Percentiles rank a stretch among this genome's conserved stretches.
Evolutionary conservation across 2,888 invertebrate genomes (phyloP).

Genomic region (Xylota sylvarum): DNA sequence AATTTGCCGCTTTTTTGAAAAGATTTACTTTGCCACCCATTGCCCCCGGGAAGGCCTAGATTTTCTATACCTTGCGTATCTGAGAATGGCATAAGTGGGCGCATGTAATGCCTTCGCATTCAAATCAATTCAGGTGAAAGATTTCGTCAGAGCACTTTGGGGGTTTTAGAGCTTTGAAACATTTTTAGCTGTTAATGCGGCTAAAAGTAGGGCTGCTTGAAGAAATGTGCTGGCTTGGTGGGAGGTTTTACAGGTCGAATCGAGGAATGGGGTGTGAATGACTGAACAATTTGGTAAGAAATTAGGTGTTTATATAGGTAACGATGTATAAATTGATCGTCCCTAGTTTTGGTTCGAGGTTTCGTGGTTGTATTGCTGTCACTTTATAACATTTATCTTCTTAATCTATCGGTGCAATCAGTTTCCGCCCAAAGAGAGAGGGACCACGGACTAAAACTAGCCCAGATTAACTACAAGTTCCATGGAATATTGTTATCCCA

Average conservation of each 20-base stretch:
- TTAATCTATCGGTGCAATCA: too few relatives aligned
- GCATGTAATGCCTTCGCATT: conserved; percentile 53
- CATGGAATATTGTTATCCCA: too few relatives aligned
- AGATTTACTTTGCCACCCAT: conserved; percentile 19
- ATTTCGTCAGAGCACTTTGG: conserved; percentile 38
- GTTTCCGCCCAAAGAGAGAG: too few relatives aligned
- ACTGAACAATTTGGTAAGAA: conserved; percentile 1
- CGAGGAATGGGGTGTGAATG: background rate
- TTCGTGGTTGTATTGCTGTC: background rate
- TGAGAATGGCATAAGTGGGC: conserved; percentile 43
- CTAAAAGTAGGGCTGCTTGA: background rate
- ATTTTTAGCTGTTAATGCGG: conserved; percentile 49
- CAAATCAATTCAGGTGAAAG: conserved; percentile 67
- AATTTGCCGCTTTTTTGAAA: conserved; percentile 53
- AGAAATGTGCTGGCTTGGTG: background rate
- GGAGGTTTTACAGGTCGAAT: background rate
- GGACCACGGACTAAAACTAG: too few relatives aligned
- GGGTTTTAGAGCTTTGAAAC: conserved; percentile 39
- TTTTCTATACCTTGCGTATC: conserved; percentile 38
- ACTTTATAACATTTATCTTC: too few relatives aligned
- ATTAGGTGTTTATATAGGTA: conserved; percentile 14
- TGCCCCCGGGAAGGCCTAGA: conserved; percentile 2
- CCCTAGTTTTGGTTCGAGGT: background rate
- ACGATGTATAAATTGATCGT: background rate
- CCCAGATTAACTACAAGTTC: too few relatives aligned